Base-by-base conservation (phyloP, 2,113 vertebrate species). In the Zapus hudsonius region DNA sequence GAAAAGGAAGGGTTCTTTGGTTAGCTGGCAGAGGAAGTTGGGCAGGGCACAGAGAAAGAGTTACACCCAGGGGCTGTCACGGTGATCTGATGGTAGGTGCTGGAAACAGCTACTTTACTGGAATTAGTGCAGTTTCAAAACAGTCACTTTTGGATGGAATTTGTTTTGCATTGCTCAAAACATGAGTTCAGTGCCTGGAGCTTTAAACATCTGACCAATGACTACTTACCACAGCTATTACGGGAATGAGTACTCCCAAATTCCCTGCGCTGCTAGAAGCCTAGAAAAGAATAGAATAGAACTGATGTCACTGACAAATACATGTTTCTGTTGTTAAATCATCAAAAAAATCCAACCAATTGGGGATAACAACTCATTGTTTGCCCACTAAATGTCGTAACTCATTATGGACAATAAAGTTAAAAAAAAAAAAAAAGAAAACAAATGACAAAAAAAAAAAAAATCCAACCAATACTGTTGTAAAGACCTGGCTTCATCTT, bases 251-350 rank as follows among this genome's bases (percentile, higher is more conserved):
- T 64, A 99, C 99, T 40, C 99, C 99, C 80, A 99, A 98, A 97
- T 99, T 99, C 12, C 99, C 99, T 6, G 99, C 99, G 0, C 99
- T 99, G 90, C 99, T 99, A 22, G 99, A 99, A 67, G 99, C 99
- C 99, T 99, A 89, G 7, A 95, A 96, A 88, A 92, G 67, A 92
- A 97, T 70, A 97, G 84, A 33, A 10, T 57, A 97, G 82, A 31
- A 10, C 47, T 61, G 1, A 52, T 23, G 31, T 96, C 76, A 96
- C 2, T 33, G 17, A 72, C 25, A 38, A 78, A 69, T 44, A 55
- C 22, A 40, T 67, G 0, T n/a, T 74, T 29, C 38, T 64, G 59
- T 81, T 66, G 59, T 55, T 11, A 64, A 91, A 74, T 73, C 27
- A 44, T 33, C 19, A 84, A 47, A 44, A 15, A 20, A 22, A 13